Evolutionary conservation across 1,140 invertebrate species (phyloP).

Genomic region (Chrysopa pallens): DNA sequence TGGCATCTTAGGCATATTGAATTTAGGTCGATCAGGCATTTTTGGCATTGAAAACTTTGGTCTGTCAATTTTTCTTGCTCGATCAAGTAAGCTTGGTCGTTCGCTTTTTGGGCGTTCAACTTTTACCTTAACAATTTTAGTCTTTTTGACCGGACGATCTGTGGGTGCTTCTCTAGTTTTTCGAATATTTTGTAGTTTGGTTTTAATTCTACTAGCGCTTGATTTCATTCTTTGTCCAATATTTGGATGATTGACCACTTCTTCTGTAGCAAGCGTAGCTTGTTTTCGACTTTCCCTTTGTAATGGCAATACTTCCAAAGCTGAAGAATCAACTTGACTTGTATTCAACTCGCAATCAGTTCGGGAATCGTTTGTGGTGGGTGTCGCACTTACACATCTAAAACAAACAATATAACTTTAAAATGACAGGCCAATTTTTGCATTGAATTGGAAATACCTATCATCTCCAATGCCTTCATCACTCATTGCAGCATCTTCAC

Average conservation of each 20-base stretch:
- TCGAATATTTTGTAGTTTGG: slow-evolving; percentile 36
- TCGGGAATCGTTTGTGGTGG: slow-evolving; percentile 29
- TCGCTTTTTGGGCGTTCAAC: slow-evolving; percentile 2
- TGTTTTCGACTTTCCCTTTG: slow-evolving; percentile 34
- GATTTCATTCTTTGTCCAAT: slow-evolving; percentile 36
- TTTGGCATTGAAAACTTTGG: slow-evolving; percentile 30
- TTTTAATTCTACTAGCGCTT: slow-evolving; percentile 38
- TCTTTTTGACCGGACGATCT: background rate
- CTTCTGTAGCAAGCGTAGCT: slow-evolving; percentile 21
- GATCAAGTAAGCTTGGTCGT: slow-evolving; percentile 3
- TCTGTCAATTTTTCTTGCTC: slow-evolving; percentile 17
- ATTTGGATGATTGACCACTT: slow-evolving; percentile 14
- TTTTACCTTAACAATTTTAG: slow-evolving; percentile 3
- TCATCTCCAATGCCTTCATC: slow-evolving; percentile 17
- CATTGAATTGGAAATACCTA: background rate
- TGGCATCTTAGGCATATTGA: slow-evolving; percentile 28
- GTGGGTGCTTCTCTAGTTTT: slow-evolving; percentile 13
- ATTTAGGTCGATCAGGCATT: slow-evolving; percentile 16
- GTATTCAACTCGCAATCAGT: slow-evolving; percentile 46
- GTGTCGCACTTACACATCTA: background rate
- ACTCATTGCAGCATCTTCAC: slow-evolving; percentile 25
- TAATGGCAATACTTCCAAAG: slow-evolving; percentile 39
- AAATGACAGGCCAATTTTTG: background rate
- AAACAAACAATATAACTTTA: background rate
- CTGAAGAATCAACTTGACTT: slow-evolving; percentile 44